phyloP scores from a whole-genome alignment of 2,888 invertebrate species.

The Masnerella sp. region DNA sequence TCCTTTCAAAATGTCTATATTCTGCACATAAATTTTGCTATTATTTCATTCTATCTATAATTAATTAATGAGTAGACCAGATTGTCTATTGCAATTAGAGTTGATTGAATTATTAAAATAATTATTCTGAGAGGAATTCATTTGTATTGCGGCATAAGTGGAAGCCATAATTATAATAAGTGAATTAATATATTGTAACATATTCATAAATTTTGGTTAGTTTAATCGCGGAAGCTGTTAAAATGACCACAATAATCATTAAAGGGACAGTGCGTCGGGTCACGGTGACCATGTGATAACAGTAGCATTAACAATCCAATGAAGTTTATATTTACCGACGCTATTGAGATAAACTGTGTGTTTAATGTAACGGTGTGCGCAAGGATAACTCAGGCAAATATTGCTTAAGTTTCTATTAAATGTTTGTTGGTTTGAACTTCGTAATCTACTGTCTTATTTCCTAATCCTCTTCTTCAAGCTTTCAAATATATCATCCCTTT shows the following conservation, averaged over 20 bases:
- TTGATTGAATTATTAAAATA: too few species aligned
- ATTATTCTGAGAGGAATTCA: not conserved
- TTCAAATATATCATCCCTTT: too few species aligned
- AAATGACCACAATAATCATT: slow-evolving; percentile 32
- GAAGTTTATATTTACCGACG: slow-evolving; percentile 32
- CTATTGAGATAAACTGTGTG: slow-evolving; percentile 25
- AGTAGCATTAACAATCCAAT: slow-evolving; percentile 27
- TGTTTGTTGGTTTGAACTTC: too few species aligned
- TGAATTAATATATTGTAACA: slow-evolving; percentile 11
- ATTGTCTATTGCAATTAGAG: too few species aligned
- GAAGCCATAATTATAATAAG: slow-evolving; percentile 5
- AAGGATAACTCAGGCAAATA: slow-evolving; percentile 10
- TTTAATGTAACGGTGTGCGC: slow-evolving; percentile 15
- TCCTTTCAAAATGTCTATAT: too few species aligned
- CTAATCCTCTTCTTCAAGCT: too few species aligned
- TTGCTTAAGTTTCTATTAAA: slow-evolving; percentile 9
- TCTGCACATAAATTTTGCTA: too few species aligned
- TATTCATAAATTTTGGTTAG: slow-evolving; percentile 23
- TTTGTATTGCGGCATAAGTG: not conserved
- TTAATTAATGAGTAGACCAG: too few species aligned
- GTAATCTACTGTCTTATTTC: too few species aligned
- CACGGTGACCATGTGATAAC: slow-evolving; percentile 20
- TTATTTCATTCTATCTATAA: too few species aligned
- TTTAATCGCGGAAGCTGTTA: slow-evolving; percentile 9
- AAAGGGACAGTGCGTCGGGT: slow-evolving; percentile 7